phyloP scores from a whole-genome alignment of 1,140 invertebrate species.

The Drosophila sp. region DNA sequence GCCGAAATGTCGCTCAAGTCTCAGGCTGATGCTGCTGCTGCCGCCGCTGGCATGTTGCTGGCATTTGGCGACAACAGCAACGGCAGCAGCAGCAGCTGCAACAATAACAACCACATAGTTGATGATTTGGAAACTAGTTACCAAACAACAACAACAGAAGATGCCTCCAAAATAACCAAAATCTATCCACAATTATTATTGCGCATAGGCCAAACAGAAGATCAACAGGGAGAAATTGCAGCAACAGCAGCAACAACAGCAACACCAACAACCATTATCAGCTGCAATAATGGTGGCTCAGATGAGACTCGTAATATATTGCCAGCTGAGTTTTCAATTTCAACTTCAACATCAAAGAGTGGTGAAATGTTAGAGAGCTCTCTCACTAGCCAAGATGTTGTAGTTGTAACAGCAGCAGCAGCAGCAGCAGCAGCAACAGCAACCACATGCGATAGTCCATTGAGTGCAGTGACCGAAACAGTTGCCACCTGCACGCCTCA shows the following conservation, averaged over 20 bases:
- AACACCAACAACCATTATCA: conserved; percentile 62
- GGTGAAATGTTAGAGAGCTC: conserved; percentile 49
- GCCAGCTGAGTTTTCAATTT: conserved; percentile 34
- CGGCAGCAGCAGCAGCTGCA: conserved; percentile 36
- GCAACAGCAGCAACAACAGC: conserved; percentile 10
- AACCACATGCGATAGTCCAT: conserved; percentile 22
- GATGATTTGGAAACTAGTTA: conserved; percentile 74
- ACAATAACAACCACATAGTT: conserved; percentile 31
- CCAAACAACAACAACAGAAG: conserved; percentile 28
- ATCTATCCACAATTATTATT: conserved; percentile 67
- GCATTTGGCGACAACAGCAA: conserved; percentile 67
- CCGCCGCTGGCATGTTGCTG: conserved; percentile 56
- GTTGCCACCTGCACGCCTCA: conserved; percentile 40
- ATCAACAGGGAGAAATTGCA: conserved; percentile 46
- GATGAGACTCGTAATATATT: conserved; percentile 52
- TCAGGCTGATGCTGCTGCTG: conserved; percentile 39
- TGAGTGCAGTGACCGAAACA: conserved; percentile 66
- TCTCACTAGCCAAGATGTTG: conserved; percentile 28
- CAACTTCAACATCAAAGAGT: conserved; percentile 5
- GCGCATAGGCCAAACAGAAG: conserved; percentile 62
- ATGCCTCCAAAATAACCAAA: conserved; percentile 45
- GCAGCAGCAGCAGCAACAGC: conserved; percentile 25
- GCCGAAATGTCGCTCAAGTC: conserved; percentile 75
- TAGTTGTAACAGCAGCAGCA: conserved; percentile 41
- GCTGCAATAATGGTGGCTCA: conserved; percentile 67